Evolutionary conservation across 2,113 vertebrate species (phyloP), one percentile per base, ranked within the genome.

Genomic region (Propithecus coquereli): DNA sequence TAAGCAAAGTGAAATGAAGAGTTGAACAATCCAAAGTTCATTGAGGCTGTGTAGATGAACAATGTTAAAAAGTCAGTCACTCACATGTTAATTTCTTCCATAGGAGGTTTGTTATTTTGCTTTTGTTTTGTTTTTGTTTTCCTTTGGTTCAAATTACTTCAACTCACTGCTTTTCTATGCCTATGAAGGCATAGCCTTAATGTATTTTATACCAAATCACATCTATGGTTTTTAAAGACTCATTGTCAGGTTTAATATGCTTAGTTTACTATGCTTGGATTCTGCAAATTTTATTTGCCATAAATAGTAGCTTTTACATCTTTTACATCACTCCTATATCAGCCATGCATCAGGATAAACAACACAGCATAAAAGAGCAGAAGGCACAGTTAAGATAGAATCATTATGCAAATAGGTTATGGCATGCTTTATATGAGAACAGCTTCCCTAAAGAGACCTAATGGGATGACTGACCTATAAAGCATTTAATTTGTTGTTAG

Each of bases 391-490:
- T 98, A 98, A 98, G 98, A 98, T 97, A 96, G 97, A 98, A 98
- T 98, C 98, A 98, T 99, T 98, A 99, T 98, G 98, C 98, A 98
- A 98, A 98, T 98, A 98, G 98, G 98, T 98, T 98, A 98, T 98
- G 98, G 97, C 98, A 98, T 98, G 97, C 97, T 98, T 98, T 98
- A 98, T 98, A 98, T 98, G 98, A 98, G 98, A 98, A 98, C 79
- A 97, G 97, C 98, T 98, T 98, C 98, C 98, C 98, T 98, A 98
- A 98, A 98, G 98, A 98, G 98, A 97, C 98, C 98, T 98, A 98
- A 98, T 98, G 97, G 97, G 97, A 98, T 98, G 98, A 98, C 98
- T 98, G 98, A 99, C 98, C 98, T 99, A 98, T 98, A 98, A 99
- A 98, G 98, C 98, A 98, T 98, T 98, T 98, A 98, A 98, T 98